Conservation (phyloP, 2,113 vertebrate genomes). For the Pristiophorus japonicus region DNA sequence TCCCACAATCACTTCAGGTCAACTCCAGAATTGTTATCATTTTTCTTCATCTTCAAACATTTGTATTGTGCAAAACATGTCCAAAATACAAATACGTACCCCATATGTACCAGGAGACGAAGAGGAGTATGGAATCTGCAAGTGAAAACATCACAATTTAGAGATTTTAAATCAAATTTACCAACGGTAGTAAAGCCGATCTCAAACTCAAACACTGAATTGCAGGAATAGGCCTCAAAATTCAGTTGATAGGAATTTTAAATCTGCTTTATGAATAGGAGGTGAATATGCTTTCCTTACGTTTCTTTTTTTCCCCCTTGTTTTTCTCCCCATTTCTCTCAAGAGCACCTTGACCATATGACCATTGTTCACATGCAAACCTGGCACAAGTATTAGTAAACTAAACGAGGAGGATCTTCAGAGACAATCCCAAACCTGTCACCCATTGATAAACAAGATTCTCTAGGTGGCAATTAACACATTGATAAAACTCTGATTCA, state of each 20-base stretch:
- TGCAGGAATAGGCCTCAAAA: neutral
- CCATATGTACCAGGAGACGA: slow-evolving; percentile 95
- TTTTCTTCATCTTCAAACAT: neutral
- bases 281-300: neutral
- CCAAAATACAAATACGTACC: slow-evolving; percentile 63
- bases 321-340: neutral
- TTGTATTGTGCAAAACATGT: neutral
- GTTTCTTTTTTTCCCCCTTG: neutral
- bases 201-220: neutral
- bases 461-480: neutral
- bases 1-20: neutral
- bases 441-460: neutral
- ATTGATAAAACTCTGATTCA: neutral
- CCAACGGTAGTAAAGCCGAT: neutral
- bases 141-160: slow-evolving; percentile 46
- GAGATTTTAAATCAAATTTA: neutral
- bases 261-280: neutral
- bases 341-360: neutral
- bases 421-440: neutral
- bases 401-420: neutral
- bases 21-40: neutral
- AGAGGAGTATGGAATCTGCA: slow-evolving; percentile 94
- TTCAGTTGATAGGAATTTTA: neutral
- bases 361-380: neutral
- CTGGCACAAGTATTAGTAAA: neutral